These are phyloP conservation scores for Drusus annulatus DNA, from an alignment of 1,140 invertebrate species.

Conservation along the genomic window DNA sequence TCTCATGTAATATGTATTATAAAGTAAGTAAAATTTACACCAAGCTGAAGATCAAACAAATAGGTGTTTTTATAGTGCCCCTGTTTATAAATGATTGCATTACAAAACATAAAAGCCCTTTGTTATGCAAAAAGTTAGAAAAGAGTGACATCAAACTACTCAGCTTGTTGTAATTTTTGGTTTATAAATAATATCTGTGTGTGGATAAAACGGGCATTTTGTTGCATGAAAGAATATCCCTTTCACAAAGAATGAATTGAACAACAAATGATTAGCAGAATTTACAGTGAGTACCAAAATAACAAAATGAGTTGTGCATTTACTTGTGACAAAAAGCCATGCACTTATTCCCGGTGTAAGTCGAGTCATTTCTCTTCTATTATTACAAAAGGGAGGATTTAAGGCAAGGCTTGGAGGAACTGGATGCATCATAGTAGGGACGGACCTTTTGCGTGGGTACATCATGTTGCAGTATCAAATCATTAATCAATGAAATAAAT, in stretches of 20 bases:
- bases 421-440: slow-evolving; percentile 65
- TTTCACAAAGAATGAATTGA: slow-evolving; percentile 54
- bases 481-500: no score
- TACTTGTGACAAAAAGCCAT: slow-evolving; percentile 56
- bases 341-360: slow-evolving; percentile 48
- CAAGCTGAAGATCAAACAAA: slow-evolving; percentile 43
- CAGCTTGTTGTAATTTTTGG: no score
- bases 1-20: no score
- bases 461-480: neutral
- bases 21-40: no score
- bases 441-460: slow-evolving; percentile 53
- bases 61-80: slow-evolving; percentile 60
- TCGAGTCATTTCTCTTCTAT: slow-evolving; percentile 39
- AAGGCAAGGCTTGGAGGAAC: slow-evolving; percentile 66
- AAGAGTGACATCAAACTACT: no score
- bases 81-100: no score
- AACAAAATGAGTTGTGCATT: slow-evolving; percentile 54
- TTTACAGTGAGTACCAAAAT: slow-evolving; percentile 54
- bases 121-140: no score
- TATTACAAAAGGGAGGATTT: slow-evolving; percentile 46
- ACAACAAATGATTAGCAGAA: slow-evolving; percentile 58
- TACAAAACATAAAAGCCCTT: no score
- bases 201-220: no score
- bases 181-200: no score
- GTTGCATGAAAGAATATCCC: no score